Evolutionary conservation across 2,888 invertebrate species (phyloP).

Genomic region (Liodrosophila aerea): DNA sequence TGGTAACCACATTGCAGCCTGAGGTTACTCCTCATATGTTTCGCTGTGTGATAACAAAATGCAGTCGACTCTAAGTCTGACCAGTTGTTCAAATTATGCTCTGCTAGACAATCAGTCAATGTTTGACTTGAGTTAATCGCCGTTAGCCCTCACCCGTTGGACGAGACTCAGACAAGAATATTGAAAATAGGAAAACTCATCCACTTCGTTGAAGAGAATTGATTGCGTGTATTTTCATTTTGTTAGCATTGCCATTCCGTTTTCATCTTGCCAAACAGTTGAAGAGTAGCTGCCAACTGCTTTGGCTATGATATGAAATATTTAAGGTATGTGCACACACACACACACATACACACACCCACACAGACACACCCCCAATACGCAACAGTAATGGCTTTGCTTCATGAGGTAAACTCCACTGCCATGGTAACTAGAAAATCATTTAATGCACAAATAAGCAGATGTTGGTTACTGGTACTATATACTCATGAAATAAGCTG

Average conservation of each 20-base stretch:
- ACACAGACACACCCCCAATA: too few relatives aligned
- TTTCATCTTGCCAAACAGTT: slow-evolving; percentile 37
- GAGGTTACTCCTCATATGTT: slow-evolving; percentile 10
- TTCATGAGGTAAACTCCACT: too few relatives aligned
- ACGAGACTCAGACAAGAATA: slow-evolving; percentile 23
- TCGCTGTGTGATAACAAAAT: too few relatives aligned
- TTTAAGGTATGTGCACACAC: slow-evolving; percentile 27
- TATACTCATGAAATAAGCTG: too few relatives aligned
- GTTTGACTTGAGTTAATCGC: slow-evolving; percentile 76
- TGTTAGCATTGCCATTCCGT: slow-evolving; percentile 58
- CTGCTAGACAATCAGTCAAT: slow-evolving; percentile 76
- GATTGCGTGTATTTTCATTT: slow-evolving; percentile 74
- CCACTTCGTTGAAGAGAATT: slow-evolving; percentile 55
- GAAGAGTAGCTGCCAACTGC: slow-evolving; percentile 34
- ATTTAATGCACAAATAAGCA: slow-evolving; percentile 7
- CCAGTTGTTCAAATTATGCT: neutral
- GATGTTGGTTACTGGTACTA: too few relatives aligned
- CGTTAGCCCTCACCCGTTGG: slow-evolving; percentile 64
- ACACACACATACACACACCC: too few relatives aligned
- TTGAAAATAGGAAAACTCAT: slow-evolving; percentile 9
- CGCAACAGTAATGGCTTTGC: too few relatives aligned
- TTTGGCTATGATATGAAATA: slow-evolving; percentile 47
- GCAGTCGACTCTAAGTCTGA: neutral
- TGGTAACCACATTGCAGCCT: slow-evolving; percentile 42
- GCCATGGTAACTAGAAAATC: slow-evolving; percentile 11